Percentiles rank a stretch among this genome's conserved stretches.
Evolutionary conservation across 2,113 vertebrate genomes (phyloP).

Genomic region (Trematomus loennbergii): DNA sequence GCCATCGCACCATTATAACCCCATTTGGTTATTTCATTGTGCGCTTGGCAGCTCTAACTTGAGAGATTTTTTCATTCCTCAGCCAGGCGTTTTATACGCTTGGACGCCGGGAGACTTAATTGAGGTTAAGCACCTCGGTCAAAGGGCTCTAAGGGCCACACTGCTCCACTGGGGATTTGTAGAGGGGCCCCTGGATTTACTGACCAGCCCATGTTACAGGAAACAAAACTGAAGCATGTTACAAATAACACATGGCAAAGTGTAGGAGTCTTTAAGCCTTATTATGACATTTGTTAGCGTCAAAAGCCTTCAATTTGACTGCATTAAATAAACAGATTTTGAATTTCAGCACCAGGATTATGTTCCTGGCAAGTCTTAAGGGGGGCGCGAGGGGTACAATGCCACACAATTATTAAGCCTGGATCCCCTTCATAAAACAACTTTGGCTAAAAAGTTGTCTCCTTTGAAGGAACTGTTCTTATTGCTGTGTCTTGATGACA

Average conservation of each 20-base stretch:
- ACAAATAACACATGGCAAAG: not conserved
- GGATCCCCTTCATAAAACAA: too few relatives aligned
- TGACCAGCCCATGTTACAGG: not conserved
- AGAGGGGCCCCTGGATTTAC: slow-evolving; percentile 10
- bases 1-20: slow-evolving; percentile 42
- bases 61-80: slow-evolving; percentile 36
- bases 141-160: slow-evolving; percentile 48
- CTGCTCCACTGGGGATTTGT: slow-evolving; percentile 42
- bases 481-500: too few relatives aligned
- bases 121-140: slow-evolving; percentile 67
- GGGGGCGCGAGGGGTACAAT: too few relatives aligned
- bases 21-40: slow-evolving; percentile 49
- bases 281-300: too few relatives aligned
- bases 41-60: slow-evolving; percentile 16
- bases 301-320: too few relatives aligned
- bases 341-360: not conserved
- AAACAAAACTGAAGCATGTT: not conserved
- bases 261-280: too few relatives aligned
- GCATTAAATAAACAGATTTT: not conserved
- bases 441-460: too few relatives aligned
- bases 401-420: too few relatives aligned
- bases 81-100: slow-evolving; percentile 27
- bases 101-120: slow-evolving; percentile 42
- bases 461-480: too few relatives aligned
- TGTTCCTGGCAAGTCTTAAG: too few relatives aligned